These are phyloP conservation scores for Drosophila aldrichi DNA, from an alignment of 2,888 invertebrate species.

Conservation along the genomic window DNA sequence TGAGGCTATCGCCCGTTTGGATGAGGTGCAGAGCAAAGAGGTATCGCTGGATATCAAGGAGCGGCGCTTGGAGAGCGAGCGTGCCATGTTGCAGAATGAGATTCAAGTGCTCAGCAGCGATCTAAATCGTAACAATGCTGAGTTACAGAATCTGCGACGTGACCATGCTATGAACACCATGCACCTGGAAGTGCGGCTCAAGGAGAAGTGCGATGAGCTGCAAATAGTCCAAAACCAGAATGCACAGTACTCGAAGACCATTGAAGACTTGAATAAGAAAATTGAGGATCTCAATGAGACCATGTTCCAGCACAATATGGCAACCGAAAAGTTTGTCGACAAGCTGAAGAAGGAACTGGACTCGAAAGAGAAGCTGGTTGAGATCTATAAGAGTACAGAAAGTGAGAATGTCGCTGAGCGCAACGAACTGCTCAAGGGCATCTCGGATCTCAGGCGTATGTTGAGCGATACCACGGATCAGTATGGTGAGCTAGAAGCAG, in stretches of 20 bases:
- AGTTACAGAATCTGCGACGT: slow-evolving; percentile 91
- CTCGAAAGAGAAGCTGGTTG: slow-evolving; percentile 93
- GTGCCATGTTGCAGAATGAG: slow-evolving; percentile 90
- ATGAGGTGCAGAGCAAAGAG: slow-evolving; percentile 93
- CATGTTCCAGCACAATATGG: slow-evolving; percentile 90
- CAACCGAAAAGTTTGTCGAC: slow-evolving; percentile 89
- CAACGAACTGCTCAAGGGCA: slow-evolving; percentile 91
- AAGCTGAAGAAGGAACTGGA: slow-evolving; percentile 92
- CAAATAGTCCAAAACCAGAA: slow-evolving; percentile 90
- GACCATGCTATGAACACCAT: slow-evolving; percentile 89
- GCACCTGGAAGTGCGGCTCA: slow-evolving; percentile 90
- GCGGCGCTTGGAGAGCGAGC: slow-evolving; percentile 93
- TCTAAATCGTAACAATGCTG: slow-evolving; percentile 91
- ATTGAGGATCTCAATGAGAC: slow-evolving; percentile 90
- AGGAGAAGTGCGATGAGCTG: slow-evolving; percentile 92
- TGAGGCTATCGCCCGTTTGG: slow-evolving; percentile 91
- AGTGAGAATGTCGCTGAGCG: slow-evolving; percentile 92
- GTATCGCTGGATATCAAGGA: slow-evolving; percentile 92
- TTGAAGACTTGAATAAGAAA: slow-evolving; percentile 89
- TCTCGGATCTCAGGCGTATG: slow-evolving; percentile 90
- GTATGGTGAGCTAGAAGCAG: slow-evolving; percentile 92
- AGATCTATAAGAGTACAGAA: slow-evolving; percentile 92
- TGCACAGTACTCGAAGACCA: slow-evolving; percentile 89
- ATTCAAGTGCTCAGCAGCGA: slow-evolving; percentile 92
- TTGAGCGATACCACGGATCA: slow-evolving; percentile 92